Base-by-base conservation (phyloP, 2,797 vertebrate genomes). In the Fistularia commersonii region DNA sequence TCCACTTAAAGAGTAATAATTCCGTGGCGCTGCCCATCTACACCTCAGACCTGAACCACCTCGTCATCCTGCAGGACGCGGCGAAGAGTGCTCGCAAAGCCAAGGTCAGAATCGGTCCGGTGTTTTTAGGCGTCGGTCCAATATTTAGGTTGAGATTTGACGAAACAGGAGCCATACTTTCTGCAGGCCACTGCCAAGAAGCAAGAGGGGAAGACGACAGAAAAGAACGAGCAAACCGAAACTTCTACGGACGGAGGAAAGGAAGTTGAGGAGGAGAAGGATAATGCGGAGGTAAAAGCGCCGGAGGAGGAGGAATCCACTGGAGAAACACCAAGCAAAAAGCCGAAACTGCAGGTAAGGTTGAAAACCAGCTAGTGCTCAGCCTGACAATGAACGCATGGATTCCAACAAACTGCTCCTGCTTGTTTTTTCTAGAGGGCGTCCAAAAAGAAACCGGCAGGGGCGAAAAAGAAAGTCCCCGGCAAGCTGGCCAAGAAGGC, bases 1-100 rank as follows among this genome's bases (percentile, higher is more conserved):
- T 99, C 75, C 96, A 98, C 11, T 37, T 99, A 43, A 99, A 99
- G 86, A 97, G 92, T 5, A 79, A 86, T 31, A 86, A 72, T 0
- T 99, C 97, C 0, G 91, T 90, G 50, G 88, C 96, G 0, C 89
- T 99, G 62, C 96, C 97, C 1, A 65, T 99, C 80, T 99, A 91
- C 79, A 93, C 84, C 15, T 93, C 94, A 0, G 73, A 82, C 60
- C 51, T 94, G 50, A 82, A 73, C 56, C 77, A 78, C 61, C 61
- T 88, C 56, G 48, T 51, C 0, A 32, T 81, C 32, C 45, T 89
- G 47, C 69, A 89, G 45, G 69, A 72, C 0, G 32, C 60, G 11
- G 23, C 47, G 10, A 48, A 56, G n/a, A 11, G 7, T 2, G 15
- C 8, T 5, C 7, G 3, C 3, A 32, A 32, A 11, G 32, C 23